Base-by-base conservation (phyloP, 2,113 vertebrate genomes). In the Amblyornis subalaris region DNA sequence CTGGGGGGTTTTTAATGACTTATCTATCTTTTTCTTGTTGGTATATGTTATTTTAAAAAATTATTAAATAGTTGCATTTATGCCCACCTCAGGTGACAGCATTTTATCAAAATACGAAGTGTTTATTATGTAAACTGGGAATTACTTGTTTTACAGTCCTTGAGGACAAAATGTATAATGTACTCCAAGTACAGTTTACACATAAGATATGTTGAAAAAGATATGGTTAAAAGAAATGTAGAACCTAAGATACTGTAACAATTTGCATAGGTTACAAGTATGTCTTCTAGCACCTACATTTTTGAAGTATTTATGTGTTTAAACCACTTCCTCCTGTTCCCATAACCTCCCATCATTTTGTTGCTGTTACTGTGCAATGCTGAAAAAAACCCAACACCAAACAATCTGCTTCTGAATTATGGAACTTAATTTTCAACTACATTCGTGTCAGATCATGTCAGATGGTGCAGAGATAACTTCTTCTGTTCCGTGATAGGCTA, bases 391-490 rank as follows among this genome's bases (percentile, higher is more conserved):
- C 7, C 58, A 94, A 29, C 38, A 15, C 54, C 50, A 91, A 83
- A 83, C 44, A 95, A 76, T 33, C 2, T 3, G 36, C 22, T 71
- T 93, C 64, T 94, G 71, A 83, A 77, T 91, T 91, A 85, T 16
- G 20, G 45, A 94, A 79, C 26, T 66, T 62, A 79, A 79, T 91
- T 91, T 95, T 54, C 64, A 90, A n/a, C 29, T 50, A n/a, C 57
- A 83, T 19, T 83, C 91, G 31, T 90, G 94, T 94, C 45, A 71
- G 42, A 26, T 93, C 96, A 94, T 95, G 87, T 75, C 87, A 85
- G 67, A 50, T 0, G 0, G 19, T 76, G 22, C 9, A 89, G 55
- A 85, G 58, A 33, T 78, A 40, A 10, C 12, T 72, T 89, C 38
- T 65, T 50, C 53, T 91, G 14, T 77, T 74, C 42, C 14, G 4